Evolutionary conservation across 2,888 invertebrate species (phyloP).

Genomic region (Drosophila borborema): DNA sequence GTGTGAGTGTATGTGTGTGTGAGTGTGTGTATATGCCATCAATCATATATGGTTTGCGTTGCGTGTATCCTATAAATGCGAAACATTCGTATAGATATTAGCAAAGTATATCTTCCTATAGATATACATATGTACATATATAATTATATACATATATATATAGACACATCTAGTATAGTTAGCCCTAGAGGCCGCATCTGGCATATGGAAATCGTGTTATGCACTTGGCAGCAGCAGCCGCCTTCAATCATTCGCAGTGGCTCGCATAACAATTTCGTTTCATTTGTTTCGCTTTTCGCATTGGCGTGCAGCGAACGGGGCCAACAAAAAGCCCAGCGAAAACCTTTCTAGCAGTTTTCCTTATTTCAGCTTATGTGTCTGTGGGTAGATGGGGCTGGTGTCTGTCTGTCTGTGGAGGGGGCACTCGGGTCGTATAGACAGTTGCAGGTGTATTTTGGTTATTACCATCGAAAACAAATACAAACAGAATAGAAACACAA

Average conservation of each 20-base stretch:
- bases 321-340: not conserved
- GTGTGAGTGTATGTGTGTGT: conserved; percentile 5
- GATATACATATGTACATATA: too few species aligned
- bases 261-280: conserved; percentile 16
- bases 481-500: conserved; percentile 10
- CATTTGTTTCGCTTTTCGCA: conserved; percentile 24
- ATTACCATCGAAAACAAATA: conserved; percentile 37
- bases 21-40: conserved; percentile 23
- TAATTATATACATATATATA: too few species aligned
- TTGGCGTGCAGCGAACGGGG: conserved; percentile 23
- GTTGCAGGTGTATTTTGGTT: conserved; percentile 47
- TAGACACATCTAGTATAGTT: too few species aligned
- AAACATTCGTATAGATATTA: not conserved
- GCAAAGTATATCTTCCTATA: not conserved
- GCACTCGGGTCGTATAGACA: not conserved
- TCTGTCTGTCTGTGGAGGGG: too few species aligned
- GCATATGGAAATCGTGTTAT: conserved; percentile 45
- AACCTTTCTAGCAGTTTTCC: not conserved
- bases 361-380: not conserved
- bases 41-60: conserved; percentile 37
- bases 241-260: conserved; percentile 17
- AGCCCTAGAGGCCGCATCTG: conserved; percentile 20
- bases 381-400: not conserved
- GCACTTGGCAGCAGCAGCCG: conserved; percentile 45
- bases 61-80: conserved; percentile 19